A percentile compares a stretch with the other conserved stretches of the same genome.
These are phyloP conservation scores for Chamaea fasciata DNA, from an alignment of 2,113 vertebrate genomes.

Conservation along the genomic window DNA sequence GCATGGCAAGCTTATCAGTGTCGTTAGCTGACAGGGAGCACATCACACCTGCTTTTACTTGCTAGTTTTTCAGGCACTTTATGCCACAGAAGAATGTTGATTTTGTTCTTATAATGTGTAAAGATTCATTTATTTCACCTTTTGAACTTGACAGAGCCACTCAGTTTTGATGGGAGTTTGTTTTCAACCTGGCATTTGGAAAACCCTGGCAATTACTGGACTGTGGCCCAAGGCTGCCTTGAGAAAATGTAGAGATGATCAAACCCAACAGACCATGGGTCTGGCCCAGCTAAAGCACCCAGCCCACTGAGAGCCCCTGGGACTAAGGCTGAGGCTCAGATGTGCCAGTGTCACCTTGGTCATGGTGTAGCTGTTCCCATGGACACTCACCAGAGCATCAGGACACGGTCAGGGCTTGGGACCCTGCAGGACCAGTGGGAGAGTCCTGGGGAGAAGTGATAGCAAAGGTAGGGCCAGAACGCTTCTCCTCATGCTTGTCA, in stretches of 20 bases:
- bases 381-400: neutral
- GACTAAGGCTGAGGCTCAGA: neutral
- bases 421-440: neutral
- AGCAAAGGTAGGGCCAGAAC: neutral
- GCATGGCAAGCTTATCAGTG: constrained; percentile 77
- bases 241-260: constrained; percentile 41
- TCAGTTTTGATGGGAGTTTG: constrained; percentile 56
- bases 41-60: constrained; percentile 79
- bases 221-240: constrained; percentile 60
- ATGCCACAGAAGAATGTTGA: constrained; percentile 78
- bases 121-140: constrained; percentile 83
- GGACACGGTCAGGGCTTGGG: accelerated
- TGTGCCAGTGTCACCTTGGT: neutral
- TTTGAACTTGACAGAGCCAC: constrained; percentile 74
- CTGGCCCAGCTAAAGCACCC: neutral
- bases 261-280: neutral
- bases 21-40: constrained; percentile 73
- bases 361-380: neutral
- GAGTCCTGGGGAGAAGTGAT: neutral
- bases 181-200: constrained; percentile 55
- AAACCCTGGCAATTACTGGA: constrained; percentile 67
- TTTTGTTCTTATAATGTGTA: constrained; percentile 77
- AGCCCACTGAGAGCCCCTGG: neutral
- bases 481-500: neutral
- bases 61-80: constrained; percentile 73